These are phyloP conservation scores for Lepus townsendii DNA, from an alignment of 2,797 vertebrate genomes.

Conservation along the genomic window DNA sequence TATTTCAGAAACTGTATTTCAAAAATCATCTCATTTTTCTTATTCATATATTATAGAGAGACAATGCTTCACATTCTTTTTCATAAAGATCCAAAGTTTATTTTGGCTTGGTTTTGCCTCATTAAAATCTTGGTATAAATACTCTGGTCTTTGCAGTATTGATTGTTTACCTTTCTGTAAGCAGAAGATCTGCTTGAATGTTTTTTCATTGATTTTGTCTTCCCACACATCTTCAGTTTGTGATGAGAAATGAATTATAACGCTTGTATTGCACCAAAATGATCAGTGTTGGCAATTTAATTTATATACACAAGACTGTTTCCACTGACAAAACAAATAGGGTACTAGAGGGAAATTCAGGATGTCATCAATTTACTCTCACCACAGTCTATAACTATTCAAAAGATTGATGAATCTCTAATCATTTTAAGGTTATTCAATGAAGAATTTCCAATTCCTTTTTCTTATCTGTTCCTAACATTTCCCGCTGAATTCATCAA, in stretches of 20 bases:
- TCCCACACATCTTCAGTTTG: constrained; percentile 35
- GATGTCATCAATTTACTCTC: constrained; percentile 24
- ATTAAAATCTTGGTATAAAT: constrained; percentile 51
- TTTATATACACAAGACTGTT: constrained; percentile 55
- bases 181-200: constrained; percentile 52
- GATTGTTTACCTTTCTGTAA: constrained; percentile 57
- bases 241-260: constrained; percentile 64
- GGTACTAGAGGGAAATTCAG: constrained; percentile 20
- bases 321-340: constrained; percentile 62
- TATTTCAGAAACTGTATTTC: constrained; percentile 48
- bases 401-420: constrained; percentile 48
- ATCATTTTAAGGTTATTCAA: constrained; percentile 12
- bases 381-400: not conserved
- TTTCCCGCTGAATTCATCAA: constrained; percentile 34
- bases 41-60: constrained; percentile 26
- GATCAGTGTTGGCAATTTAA: not conserved
- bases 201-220: constrained; percentile 70
- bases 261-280: constrained; percentile 31
- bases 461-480: constrained; percentile 44
- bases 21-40: constrained; percentile 32
- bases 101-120: constrained; percentile 4
- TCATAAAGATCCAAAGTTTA: constrained; percentile 23
- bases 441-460: constrained; percentile 37
- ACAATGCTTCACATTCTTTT: constrained; percentile 9
- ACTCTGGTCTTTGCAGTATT: constrained; percentile 51